Conservation (phyloP, 2,113 vertebrate species). For the Aythya baeri region DNA sequence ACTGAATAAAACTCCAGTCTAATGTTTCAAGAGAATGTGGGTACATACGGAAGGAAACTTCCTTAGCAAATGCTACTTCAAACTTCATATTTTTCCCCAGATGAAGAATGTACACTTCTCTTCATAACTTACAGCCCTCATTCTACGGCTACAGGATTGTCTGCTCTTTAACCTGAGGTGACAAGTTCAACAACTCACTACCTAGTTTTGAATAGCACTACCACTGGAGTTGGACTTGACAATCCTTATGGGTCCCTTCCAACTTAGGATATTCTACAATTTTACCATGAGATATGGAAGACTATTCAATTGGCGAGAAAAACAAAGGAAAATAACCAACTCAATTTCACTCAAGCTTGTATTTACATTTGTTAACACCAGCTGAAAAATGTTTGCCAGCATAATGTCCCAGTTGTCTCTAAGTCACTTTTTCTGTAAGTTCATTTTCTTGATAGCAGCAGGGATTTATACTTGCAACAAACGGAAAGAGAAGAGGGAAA, state of each 20-base stretch:
- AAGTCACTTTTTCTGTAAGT: not conserved
- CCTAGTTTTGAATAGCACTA: not conserved
- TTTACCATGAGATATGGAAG: not conserved
- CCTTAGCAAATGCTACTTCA: not conserved
- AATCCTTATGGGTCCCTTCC: too few species aligned
- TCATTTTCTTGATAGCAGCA: not conserved
- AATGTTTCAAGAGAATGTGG: not conserved
- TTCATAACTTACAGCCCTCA: not conserved
- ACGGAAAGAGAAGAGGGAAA: not conserved
- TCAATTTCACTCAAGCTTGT: not conserved
- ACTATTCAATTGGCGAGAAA: not conserved
- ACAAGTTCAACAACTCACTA: not conserved
- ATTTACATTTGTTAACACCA: not conserved
- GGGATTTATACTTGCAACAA: not conserved
- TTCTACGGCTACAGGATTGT: not conserved
- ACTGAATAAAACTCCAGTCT: not conserved
- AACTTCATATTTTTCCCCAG: not conserved
- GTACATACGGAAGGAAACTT: not conserved
- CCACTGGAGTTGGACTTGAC: too few species aligned
- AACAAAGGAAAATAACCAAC: not conserved
- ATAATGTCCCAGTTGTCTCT: not conserved
- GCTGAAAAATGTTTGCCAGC: not conserved
- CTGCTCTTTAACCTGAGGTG: not conserved
- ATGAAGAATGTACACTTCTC: not conserved
- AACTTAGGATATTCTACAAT: too few species aligned